Conservation (phyloP, 1,140 invertebrate species). For the Psix sp. region DNA sequence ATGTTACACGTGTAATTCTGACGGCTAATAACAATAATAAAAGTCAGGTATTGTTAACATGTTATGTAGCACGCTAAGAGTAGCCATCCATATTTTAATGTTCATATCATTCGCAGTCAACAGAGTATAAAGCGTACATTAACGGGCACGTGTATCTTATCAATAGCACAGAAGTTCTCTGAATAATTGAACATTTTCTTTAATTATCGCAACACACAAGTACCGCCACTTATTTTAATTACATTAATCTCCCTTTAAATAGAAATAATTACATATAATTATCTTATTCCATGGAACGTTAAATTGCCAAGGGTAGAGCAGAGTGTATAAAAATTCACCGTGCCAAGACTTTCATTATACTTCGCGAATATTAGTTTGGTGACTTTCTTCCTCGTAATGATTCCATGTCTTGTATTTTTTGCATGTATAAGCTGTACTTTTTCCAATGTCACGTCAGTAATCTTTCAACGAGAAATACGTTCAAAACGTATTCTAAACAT, state of each 20-base stretch:
- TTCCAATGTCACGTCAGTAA: too few relatives aligned
- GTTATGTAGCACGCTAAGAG: constrained; percentile 28
- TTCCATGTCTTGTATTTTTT: too few relatives aligned
- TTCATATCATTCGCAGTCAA: constrained; percentile 49
- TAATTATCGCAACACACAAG: constrained; percentile 56
- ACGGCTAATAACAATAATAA: constrained; percentile 48
- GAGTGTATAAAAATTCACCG: constrained; percentile 38
- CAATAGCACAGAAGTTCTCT: constrained; percentile 56
- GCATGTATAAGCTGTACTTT: too few relatives aligned
- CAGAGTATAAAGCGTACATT: constrained; percentile 51
- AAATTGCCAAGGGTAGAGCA: constrained; percentile 51
- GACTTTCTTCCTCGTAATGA: constrained; percentile 51
- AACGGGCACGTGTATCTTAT: constrained; percentile 56
- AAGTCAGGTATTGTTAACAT: constrained; percentile 34
- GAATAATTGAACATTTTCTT: constrained; percentile 58
- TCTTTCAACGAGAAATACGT: too few relatives aligned
- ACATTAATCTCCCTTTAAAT: constrained; percentile 56
- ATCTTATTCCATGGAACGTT: constrained; percentile 56
- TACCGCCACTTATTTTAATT: constrained; percentile 60
- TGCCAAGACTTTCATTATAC: constrained; percentile 37
- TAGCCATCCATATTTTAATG: constrained; percentile 43
- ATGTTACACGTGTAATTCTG: constrained; percentile 46
- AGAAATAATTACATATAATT: constrained; percentile 57
- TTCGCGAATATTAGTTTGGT: constrained; percentile 34
- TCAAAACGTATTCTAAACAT: too few relatives aligned